Percentiles rank a stretch among this genome's conserved stretches.
Evolutionary conservation across 2,113 vertebrate species (phyloP).

Genomic region (Cairina moschata): DNA sequence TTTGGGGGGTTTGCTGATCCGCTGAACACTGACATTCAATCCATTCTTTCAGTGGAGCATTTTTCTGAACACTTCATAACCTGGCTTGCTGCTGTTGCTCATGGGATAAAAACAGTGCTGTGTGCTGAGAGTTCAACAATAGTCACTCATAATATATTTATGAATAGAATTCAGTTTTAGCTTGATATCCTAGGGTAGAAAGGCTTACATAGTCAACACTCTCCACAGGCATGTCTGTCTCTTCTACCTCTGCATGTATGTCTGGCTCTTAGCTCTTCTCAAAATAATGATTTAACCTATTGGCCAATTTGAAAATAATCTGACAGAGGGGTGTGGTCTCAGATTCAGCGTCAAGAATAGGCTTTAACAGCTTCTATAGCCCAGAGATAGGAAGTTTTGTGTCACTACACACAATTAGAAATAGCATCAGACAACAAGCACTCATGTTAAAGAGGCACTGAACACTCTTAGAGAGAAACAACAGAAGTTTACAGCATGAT

Average conservation of each 20-base stretch:
- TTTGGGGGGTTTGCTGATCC: not conserved
- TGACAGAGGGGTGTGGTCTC: not conserved
- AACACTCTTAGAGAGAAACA: not conserved
- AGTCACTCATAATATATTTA: not conserved
- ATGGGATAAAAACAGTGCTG: not conserved
- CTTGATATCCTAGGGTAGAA: not conserved
- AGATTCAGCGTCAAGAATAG: not conserved
- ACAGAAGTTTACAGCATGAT: not conserved
- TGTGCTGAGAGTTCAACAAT: not conserved
- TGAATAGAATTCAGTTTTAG: not conserved
- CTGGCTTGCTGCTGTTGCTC: not conserved
- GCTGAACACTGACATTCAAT: not conserved
- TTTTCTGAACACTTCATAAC: not conserved
- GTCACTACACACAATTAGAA: not conserved
- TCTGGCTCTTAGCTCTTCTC: not conserved
- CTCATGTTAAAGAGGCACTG: slow-evolving; percentile 5
- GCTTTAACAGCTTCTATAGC: not conserved
- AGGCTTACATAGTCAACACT: not conserved
- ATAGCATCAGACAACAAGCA: not conserved
- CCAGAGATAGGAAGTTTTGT: not conserved
- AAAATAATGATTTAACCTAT: not conserved
- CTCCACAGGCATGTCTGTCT: fast-evolving
- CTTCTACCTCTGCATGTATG: not conserved
- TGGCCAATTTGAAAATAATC: not conserved
- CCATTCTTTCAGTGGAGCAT: not conserved